These are phyloP conservation scores for Pseudorhiza aurosa DNA, from an alignment of 30 jellyfish, hydroid and myxozoan genomes.

Conservation along the genomic window DNA sequence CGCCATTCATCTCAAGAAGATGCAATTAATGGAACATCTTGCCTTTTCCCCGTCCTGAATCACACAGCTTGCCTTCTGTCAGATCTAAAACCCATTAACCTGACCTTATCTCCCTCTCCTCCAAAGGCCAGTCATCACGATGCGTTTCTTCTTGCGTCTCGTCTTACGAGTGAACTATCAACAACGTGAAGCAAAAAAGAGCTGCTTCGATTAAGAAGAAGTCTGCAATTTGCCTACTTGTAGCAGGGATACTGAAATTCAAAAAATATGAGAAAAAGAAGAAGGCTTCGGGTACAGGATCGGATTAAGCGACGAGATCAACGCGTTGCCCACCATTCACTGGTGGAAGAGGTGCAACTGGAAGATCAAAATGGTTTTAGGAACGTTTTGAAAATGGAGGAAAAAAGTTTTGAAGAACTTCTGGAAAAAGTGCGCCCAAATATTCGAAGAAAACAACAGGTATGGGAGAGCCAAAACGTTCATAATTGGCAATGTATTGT, in stretches of 20 bases:
- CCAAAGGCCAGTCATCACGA: background rate
- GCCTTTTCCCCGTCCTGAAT: too few relatives aligned
- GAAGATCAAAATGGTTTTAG: background rate
- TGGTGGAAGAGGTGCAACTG: conserved; percentile 2
- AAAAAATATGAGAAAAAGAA: background rate
- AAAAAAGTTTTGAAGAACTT: background rate
- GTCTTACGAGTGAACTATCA: background rate
- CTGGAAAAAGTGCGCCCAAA: conserved; percentile 6
- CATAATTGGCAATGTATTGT: background rate
- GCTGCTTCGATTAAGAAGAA: background rate
- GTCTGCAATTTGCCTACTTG: background rate
- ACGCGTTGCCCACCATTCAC: conserved; percentile 9
- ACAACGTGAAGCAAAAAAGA: background rate
- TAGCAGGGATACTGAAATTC: background rate
- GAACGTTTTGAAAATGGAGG: background rate
- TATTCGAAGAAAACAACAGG: background rate
- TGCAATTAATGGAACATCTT: too few relatives aligned
- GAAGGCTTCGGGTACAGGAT: background rate
- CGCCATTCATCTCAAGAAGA: too few relatives aligned
- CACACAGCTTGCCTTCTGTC: too few relatives aligned
- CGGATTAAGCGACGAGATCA: background rate
- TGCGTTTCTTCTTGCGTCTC: conserved; percentile 7
- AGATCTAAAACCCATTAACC: too few relatives aligned
- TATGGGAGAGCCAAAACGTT: conserved; percentile 9
- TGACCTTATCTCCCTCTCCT: too few relatives aligned